A percentile compares a stretch with the other conserved stretches of the same genome.
phyloP scores from a whole-genome alignment of 2,797 vertebrate species.

The Potorous gilbertii region DNA sequence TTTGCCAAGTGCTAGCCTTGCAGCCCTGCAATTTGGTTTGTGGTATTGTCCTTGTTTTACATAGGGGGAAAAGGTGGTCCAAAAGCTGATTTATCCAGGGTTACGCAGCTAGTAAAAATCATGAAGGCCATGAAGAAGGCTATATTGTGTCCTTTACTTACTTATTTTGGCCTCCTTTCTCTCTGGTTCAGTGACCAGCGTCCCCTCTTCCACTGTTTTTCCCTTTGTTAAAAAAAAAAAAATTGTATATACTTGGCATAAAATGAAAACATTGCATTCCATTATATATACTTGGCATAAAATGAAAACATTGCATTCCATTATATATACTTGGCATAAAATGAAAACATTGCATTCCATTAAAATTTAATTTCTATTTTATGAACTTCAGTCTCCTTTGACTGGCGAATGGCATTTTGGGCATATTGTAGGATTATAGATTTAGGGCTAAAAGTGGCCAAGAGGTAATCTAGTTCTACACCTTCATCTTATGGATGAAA shows the following conservation, averaged over 20 bases:
- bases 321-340: not conserved
- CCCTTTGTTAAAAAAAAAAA: not conserved
- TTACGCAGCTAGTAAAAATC: not conserved
- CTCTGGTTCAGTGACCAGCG: not conserved
- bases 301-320: not conserved
- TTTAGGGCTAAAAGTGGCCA: not conserved
- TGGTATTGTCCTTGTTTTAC: not conserved
- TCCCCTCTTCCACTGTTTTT: not conserved
- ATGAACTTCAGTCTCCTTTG: not conserved
- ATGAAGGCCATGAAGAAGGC: not conserved
- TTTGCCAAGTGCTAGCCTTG: not conserved
- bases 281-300: not conserved
- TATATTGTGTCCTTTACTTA: not conserved
- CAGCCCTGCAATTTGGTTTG: not conserved
- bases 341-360: not conserved
- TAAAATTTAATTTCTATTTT: not conserved
- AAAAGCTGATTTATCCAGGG: not conserved
- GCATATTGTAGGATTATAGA: not conserved
- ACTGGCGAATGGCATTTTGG: not conserved
- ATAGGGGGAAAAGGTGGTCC: not conserved
- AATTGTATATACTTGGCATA: not conserved
- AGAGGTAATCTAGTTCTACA: no score
- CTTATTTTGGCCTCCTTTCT: not conserved
- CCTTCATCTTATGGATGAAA: no score
- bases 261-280: no score